Conservation (phyloP, 2,113 vertebrate genomes). For the Istiophorus platypterus region DNA sequence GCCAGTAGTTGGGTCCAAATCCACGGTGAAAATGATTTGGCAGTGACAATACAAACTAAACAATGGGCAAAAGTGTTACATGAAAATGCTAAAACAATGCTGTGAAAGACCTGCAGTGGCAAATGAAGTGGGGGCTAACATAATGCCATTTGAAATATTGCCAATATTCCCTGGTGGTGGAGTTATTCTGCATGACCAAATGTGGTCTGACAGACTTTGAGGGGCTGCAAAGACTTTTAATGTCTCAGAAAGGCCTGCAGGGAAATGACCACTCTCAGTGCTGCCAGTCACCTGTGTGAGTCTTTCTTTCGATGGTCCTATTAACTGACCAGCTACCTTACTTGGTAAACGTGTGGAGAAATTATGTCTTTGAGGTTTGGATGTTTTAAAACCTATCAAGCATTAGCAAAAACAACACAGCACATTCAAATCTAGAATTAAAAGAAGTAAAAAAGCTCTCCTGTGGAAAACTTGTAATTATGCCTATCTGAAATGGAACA, state of each 20-base stretch:
- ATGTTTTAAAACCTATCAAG: not conserved
- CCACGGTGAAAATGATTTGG: not conserved
- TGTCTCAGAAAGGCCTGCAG: constrained; percentile 15
- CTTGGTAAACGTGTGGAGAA: not conserved
- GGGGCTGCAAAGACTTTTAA: constrained; percentile 12
- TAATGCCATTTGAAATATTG: constrained; percentile 45
- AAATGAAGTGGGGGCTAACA: constrained; percentile 46
- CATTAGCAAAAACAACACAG: not conserved
- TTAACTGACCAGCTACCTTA: not conserved
- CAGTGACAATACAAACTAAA: constrained; percentile 7
- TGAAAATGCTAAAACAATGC: constrained; percentile 1
- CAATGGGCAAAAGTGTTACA: not conserved
- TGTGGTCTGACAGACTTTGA: constrained; percentile 42
- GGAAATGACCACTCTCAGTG: constrained; percentile 7
- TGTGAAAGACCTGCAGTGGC: constrained; percentile 17
- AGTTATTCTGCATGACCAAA: constrained; percentile 51
- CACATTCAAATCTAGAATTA: not conserved
- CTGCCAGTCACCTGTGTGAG: constrained; percentile 14
- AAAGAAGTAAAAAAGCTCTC: constrained; percentile 4
- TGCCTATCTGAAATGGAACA: constrained; percentile 27
- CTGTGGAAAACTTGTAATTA: constrained; percentile 36
- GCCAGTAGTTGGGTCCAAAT: not conserved
- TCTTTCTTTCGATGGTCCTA: not conserved
- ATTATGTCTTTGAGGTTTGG: not conserved
- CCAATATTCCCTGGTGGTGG: constrained; percentile 31